phyloP scores from a whole-genome alignment of 2,797 vertebrate genomes.

The Labeo calbasu region DNA sequence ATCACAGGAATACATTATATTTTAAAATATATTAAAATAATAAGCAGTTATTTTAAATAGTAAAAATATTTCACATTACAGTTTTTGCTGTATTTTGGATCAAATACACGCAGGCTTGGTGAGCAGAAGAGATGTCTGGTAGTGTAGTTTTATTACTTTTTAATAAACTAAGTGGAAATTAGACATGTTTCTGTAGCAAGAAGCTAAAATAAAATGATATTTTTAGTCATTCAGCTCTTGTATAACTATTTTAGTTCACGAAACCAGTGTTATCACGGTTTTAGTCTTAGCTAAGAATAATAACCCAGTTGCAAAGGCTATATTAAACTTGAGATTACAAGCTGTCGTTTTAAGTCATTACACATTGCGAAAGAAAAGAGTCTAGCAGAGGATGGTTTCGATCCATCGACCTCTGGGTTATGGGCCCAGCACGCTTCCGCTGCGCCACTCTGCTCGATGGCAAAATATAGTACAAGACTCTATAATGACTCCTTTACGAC shows the following conservation, averaged over 20 bases:
- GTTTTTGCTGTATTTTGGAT: no score
- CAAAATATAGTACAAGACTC: rapidly evolving
- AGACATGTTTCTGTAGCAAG: neutral
- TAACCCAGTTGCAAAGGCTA: neutral
- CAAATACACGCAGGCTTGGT: no score
- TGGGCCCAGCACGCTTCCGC: constrained; percentile 85
- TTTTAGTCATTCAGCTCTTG: no score
- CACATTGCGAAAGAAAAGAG: neutral
- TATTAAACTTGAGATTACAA: neutral
- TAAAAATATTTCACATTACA: no score
- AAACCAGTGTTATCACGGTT: neutral
- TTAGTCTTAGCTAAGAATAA: neutral
- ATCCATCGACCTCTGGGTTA: constrained; percentile 85
- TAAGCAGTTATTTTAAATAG: no score
- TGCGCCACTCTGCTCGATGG: constrained; percentile 78
- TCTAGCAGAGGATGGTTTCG: constrained; percentile 83
- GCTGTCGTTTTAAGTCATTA: neutral
- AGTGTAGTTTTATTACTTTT: neutral
- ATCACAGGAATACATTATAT: no score
- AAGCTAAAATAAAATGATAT: neutral
- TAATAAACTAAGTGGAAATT: neutral
- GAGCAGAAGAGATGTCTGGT: no score
- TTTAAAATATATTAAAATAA: no score
- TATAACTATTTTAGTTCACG: no score
- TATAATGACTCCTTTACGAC: rapidly evolving